Percentiles rank a stretch among this genome's conserved stretches.
These are phyloP conservation scores for Taenaris catops DNA, from an alignment of 2,888 invertebrate genomes.

Conservation along the genomic window DNA sequence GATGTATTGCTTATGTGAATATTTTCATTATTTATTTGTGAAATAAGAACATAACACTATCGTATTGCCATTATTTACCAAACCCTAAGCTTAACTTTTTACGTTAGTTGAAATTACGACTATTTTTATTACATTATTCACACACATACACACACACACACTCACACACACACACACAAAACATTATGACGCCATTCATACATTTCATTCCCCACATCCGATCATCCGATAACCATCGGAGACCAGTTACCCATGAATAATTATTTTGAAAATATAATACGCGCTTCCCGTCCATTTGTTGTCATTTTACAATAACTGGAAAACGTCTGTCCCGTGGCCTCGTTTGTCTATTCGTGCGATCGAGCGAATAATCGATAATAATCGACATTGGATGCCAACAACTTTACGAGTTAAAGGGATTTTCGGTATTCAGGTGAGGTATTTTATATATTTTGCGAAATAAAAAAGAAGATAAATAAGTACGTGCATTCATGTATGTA, in stretches of 20 bases:
- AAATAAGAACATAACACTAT: no score
- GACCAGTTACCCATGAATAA: conserved; percentile 30
- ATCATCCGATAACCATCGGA: conserved; percentile 10
- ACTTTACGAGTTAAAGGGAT: conserved; percentile 7
- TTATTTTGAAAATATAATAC: conserved; percentile 40
- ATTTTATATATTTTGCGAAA: no score
- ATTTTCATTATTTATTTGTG: no score
- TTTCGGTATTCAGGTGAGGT: conserved; percentile 1
- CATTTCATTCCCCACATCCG: conserved; percentile 7
- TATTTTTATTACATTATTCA: no score
- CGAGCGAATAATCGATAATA: conserved; percentile 34
- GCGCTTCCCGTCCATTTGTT: conserved; percentile 28
- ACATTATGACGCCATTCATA: neutral
- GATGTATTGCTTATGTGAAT: no score
- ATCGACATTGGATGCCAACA: conserved; percentile 20
- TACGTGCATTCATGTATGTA: no score
- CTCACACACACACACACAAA: neutral
- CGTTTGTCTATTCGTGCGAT: conserved; percentile 29
- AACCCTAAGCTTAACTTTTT: no score
- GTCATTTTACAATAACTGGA: conserved; percentile 27
- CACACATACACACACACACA: no score
- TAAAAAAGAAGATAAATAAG: no score
- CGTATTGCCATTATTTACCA: no score
- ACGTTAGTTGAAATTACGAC: no score
- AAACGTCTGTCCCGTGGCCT: conserved; percentile 28